These are phyloP conservation scores for Melanotaenia maccullochi DNA, from an alignment of 2,797 vertebrate species.

Conservation along the genomic window DNA sequence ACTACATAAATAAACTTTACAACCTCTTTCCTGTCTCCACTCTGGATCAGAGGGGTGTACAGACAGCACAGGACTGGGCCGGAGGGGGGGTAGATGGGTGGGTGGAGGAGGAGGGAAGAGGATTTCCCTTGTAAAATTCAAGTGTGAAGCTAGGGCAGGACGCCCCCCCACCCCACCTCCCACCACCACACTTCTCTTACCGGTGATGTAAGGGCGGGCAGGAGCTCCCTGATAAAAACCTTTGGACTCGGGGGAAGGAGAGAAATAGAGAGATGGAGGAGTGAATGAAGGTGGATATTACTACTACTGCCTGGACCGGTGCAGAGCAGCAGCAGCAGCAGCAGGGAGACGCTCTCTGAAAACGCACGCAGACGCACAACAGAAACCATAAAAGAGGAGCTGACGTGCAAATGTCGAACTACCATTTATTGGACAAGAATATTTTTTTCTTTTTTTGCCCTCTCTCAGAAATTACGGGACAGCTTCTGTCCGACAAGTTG, in stretches of 20 bases:
- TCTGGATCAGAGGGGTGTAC: conserved; percentile 35
- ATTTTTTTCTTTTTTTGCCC: conserved; percentile 21
- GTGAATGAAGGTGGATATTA: conserved; percentile 74
- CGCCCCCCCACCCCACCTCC: conserved; percentile 2
- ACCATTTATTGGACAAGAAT: conserved; percentile 58
- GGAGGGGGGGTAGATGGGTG: too few relatives aligned
- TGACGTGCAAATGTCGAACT: conserved; percentile 55
- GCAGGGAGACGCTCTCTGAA: conserved; percentile 62
- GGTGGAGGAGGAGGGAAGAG: conserved; percentile 42
- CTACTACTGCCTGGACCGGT: conserved; percentile 72
- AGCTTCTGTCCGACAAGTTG: conserved; percentile 36
- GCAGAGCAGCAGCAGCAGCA: conserved; percentile 57
- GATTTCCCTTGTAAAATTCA: conserved; percentile 70
- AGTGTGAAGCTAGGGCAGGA: conserved; percentile 50
- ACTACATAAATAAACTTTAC: conserved; percentile 52
- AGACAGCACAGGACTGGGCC: conserved; percentile 4
- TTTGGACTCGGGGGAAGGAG: conserved; percentile 62
- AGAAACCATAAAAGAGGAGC: conserved; percentile 61
- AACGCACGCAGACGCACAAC: conserved; percentile 61
- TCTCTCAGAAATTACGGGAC: conserved; percentile 29
- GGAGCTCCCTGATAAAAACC: conserved; percentile 74
- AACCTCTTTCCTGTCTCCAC: conserved; percentile 32
- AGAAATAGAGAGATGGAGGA: conserved; percentile 55
- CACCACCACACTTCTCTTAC: conserved; percentile 63
- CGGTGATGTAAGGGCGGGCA: conserved; percentile 81